Conservation (phyloP, 2,113 vertebrate species). For the Istiophorus platypterus region DNA sequence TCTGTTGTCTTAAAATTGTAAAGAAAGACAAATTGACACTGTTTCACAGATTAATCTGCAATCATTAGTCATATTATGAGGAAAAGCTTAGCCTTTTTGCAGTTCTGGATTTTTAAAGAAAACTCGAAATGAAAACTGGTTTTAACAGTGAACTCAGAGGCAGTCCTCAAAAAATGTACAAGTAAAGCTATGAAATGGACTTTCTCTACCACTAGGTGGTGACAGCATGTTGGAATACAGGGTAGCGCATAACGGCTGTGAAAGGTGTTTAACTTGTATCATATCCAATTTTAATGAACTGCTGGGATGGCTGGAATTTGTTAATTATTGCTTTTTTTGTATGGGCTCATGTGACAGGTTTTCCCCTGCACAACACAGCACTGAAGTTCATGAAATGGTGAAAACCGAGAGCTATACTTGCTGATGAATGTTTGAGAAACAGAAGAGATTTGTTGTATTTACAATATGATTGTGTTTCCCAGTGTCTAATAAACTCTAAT, state of each 20-base stretch:
- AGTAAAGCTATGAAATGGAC: slow-evolving; percentile 1
- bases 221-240: slow-evolving; percentile 4
- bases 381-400: not conserved
- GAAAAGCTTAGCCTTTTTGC: not conserved
- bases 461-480: not conserved
- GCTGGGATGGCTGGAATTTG: not conserved
- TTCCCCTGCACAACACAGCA: not conserved
- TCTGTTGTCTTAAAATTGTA: too few relatives aligned
- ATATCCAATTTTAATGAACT: not conserved
- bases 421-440: slow-evolving; percentile 2
- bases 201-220: slow-evolving; percentile 63
- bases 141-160: not conserved
- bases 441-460: not conserved
- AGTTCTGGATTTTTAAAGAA: not conserved
- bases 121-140: not conserved
- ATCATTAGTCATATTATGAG: not conserved
- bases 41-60: not conserved
- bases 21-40: too few relatives aligned
- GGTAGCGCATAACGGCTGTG: not conserved
- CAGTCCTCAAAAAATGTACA: not conserved
- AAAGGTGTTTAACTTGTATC: not conserved
- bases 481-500: not conserved
- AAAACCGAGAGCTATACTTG: not conserved
- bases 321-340: not conserved
- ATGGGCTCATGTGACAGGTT: not conserved